Conservation (phyloP, 2,888 invertebrate genomes). For the Deilephila porcellus region DNA sequence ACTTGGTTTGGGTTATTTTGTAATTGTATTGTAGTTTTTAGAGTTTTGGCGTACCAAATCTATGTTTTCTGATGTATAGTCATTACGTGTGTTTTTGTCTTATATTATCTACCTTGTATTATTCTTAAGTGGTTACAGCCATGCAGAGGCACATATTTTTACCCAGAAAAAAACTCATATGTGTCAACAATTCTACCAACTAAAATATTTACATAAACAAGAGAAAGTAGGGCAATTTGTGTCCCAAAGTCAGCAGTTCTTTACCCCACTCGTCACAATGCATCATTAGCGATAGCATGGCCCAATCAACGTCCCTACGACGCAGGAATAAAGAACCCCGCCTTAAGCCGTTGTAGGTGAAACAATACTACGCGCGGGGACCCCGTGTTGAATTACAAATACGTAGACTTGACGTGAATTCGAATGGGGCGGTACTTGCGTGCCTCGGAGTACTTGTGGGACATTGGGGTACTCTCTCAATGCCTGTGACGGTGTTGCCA, state of each 20-base stretch:
- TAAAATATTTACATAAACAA: neutral
- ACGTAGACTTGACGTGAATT: constrained; percentile 79
- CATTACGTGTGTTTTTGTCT: neutral
- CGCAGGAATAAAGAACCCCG: constrained; percentile 44
- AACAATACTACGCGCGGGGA: constrained; percentile 76
- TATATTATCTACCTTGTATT: neutral
- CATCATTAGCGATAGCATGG: constrained; percentile 29
- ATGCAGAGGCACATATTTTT: neutral
- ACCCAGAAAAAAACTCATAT: neutral
- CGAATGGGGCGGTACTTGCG: constrained; percentile 62
- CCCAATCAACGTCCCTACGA: constrained; percentile 28
- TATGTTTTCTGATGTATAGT: too few species aligned
- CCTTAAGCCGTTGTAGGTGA: constrained; percentile 65
- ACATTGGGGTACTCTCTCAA: constrained; percentile 17
- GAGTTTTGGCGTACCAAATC: neutral
- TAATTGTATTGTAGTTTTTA: neutral
- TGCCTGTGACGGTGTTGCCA: constrained; percentile 23
- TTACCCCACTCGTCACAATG: constrained; percentile 15
- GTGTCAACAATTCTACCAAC: neutral
- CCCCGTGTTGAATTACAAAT: constrained; percentile 82
- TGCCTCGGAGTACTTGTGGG: constrained; percentile 31
- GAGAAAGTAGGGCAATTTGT: constrained; percentile 14
- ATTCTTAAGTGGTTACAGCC: neutral
- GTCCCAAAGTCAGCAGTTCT: constrained; percentile 13
- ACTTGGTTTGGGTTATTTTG: neutral